Evolutionary conservation across 2,888 invertebrate genomes (phyloP).

Genomic region (Chrysina gloriosa): DNA sequence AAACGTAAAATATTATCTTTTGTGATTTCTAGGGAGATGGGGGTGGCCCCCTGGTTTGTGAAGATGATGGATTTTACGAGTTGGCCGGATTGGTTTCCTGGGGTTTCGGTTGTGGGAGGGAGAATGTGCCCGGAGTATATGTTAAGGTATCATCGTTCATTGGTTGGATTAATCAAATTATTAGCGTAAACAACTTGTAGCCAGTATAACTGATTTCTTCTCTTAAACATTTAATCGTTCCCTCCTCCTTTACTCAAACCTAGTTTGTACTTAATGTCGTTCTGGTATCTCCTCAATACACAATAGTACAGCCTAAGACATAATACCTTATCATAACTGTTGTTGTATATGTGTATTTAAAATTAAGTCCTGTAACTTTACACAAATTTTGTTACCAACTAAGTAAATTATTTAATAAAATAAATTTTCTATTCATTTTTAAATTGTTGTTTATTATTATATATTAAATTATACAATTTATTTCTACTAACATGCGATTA

Average conservation of each 20-base stretch:
- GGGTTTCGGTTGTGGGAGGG: constrained; percentile 94
- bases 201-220: constrained; percentile 30
- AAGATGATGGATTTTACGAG: constrained; percentile 93
- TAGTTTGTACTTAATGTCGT: background rate
- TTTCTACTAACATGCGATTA: too few species aligned
- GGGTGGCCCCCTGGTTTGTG: constrained; percentile 92
- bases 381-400: constrained; percentile 49
- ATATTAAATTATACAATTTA: too few species aligned
- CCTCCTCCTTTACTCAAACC: too few species aligned
- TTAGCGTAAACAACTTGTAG: constrained; percentile 91
- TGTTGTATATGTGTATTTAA: constrained; percentile 47
- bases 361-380: constrained; percentile 38
- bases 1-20: constrained; percentile 14
- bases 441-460: too few species aligned
- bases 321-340: too few species aligned
- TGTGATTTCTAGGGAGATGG: constrained; percentile 82
- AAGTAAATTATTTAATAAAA: constrained; percentile 48
- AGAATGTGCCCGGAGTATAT: constrained; percentile 96
- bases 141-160: constrained; percentile 96
- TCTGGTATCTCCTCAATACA: background rate
- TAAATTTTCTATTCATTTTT: constrained; percentile 29
- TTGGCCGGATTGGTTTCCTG: constrained; percentile 94
- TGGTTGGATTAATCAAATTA: constrained; percentile 97
- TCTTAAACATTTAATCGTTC: background rate
- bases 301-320: constrained; percentile 31